A percentile compares a stretch with the other conserved stretches of the same genome.
Conservation (phyloP, 2,797 vertebrate genomes). For the Molossus molossus region DNA sequence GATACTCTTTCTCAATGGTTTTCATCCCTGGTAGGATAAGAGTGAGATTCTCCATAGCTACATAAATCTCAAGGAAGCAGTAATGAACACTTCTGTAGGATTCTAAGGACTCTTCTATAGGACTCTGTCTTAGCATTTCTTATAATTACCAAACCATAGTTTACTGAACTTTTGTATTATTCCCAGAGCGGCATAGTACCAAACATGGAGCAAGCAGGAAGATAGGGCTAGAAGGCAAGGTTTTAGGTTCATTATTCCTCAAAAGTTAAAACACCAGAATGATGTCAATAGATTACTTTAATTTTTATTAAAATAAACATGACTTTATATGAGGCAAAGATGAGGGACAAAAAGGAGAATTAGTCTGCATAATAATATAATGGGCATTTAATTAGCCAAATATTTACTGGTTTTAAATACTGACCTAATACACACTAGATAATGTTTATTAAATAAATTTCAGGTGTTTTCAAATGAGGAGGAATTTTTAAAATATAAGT, state of each 20-base stretch:
- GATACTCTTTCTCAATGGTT: background rate
- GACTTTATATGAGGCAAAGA: background rate
- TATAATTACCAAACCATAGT: background rate
- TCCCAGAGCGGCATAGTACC: background rate
- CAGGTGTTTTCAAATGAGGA: constrained; percentile 3
- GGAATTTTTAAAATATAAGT: background rate
- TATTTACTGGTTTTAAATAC: constrained; percentile 20
- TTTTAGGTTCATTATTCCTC: background rate
- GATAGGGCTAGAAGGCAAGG: background rate
- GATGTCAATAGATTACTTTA: background rate
- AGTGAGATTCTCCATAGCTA: background rate
- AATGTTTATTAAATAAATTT: constrained; percentile 56
- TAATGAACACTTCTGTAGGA: background rate
- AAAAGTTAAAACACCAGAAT: background rate
- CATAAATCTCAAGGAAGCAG: background rate
- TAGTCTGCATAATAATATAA: background rate
- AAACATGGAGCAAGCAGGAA: background rate
- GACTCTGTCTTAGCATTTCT: background rate
- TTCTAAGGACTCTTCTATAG: too few relatives aligned
- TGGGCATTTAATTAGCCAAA: background rate
- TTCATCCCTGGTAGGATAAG: background rate
- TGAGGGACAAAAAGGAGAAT: background rate
- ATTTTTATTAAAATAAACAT: background rate
- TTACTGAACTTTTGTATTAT: background rate
- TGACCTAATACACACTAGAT: background rate